These are phyloP conservation scores for Mimumesa dahlbomi DNA, from an alignment of 2,888 invertebrate genomes.

Conservation along the genomic window DNA sequence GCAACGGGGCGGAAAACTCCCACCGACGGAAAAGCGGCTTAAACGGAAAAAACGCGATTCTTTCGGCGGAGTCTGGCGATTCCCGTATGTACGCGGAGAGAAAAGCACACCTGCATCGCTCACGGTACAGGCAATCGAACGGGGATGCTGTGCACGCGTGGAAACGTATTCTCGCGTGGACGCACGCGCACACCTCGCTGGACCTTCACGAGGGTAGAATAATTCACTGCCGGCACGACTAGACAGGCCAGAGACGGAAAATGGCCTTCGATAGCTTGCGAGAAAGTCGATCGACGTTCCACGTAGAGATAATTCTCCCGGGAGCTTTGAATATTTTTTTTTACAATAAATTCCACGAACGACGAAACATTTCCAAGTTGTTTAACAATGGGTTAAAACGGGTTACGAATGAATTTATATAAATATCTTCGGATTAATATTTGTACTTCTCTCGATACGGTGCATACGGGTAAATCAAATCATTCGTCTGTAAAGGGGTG, in stretches of 20 bases:
- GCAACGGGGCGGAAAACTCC: background rate
- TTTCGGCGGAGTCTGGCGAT: constrained; percentile 12
- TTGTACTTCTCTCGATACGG: no score
- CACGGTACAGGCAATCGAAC: constrained; percentile 8
- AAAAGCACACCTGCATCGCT: constrained; percentile 50
- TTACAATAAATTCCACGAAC: no score
- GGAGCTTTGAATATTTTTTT: no score
- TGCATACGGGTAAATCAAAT: no score
- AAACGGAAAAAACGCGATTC: constrained; percentile 17
- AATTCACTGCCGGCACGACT: constrained; percentile 51
- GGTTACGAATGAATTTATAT: no score
- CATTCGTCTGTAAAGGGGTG: no score
- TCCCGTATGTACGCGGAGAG: constrained; percentile 7
- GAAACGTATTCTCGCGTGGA: background rate
- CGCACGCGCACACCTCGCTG: constrained; percentile 7
- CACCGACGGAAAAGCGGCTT: background rate
- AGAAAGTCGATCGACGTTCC: no score
- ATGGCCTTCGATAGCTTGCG: constrained; percentile 64
- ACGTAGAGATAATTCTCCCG: no score
- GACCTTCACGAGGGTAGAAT: constrained; percentile 48
- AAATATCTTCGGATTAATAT: no score
- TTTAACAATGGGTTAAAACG: no score
- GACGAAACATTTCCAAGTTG: no score
- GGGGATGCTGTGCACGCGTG: constrained; percentile 20
- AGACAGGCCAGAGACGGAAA: constrained; percentile 67